Evolutionary conservation across 2,797 vertebrate species (phyloP).

Genomic region (Gila robusta): DNA sequence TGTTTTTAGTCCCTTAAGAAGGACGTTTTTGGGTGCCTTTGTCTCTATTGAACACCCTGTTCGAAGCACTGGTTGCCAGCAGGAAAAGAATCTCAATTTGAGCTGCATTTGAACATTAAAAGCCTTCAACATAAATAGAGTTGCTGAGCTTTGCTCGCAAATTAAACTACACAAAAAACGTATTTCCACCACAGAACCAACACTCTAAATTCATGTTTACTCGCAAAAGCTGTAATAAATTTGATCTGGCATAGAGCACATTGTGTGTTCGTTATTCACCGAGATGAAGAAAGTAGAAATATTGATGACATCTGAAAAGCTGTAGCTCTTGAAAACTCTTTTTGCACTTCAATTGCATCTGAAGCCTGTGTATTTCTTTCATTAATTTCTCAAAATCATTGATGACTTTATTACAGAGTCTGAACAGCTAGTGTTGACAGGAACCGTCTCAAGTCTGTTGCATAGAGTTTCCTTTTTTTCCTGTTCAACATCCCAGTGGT

Average conservation of each 20-base stretch:
- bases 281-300: slow-evolving; percentile 21
- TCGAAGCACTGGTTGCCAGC: slow-evolving; percentile 54
- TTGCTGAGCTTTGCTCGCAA: slow-evolving; percentile 18
- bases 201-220: slow-evolving; percentile 2
- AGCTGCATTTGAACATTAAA: slow-evolving; percentile 37
- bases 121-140: slow-evolving; percentile 30
- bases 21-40: slow-evolving; percentile 56
- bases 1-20: slow-evolving; percentile 51
- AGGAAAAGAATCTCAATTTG: slow-evolving; percentile 43
- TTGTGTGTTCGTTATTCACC: neutral
- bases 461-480: slow-evolving; percentile 11
- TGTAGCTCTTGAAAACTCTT: slow-evolving; percentile 16
- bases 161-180: slow-evolving; percentile 9
- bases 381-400: slow-evolving; percentile 46
- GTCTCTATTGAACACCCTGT: slow-evolving; percentile 53
- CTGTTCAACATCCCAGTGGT: slow-evolving; percentile 45
- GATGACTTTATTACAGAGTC: slow-evolving; percentile 32
- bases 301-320: slow-evolving; percentile 24
- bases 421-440: slow-evolving; percentile 54
- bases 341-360: slow-evolving; percentile 22
- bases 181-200: slow-evolving; percentile 5
- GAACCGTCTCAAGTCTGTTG: slow-evolving; percentile 32
- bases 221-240: neutral
- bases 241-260: slow-evolving; percentile 17
- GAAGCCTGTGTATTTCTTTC: neutral